Conservation (phyloP, 2,113 vertebrate genomes). For the Pelodiscus sinensis region DNA sequence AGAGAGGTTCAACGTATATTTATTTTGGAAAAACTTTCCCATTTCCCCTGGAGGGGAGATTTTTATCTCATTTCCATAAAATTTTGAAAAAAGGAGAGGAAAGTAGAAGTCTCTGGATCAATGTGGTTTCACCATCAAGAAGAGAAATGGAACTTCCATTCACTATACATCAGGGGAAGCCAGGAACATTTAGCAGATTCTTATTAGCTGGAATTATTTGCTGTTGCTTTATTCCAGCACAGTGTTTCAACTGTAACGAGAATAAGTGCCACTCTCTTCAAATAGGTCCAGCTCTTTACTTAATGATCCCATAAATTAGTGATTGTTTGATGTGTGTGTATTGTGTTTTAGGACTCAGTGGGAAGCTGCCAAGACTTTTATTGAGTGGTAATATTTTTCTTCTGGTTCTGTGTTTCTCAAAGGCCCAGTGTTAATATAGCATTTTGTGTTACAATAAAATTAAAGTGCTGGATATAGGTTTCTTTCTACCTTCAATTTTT, state of each 20-base stretch:
- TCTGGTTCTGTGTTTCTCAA: slow-evolving; percentile 75
- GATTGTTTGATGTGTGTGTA: slow-evolving; percentile 61
- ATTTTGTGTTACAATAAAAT: slow-evolving; percentile 75
- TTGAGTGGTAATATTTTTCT: slow-evolving; percentile 69
- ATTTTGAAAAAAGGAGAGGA: background rate
- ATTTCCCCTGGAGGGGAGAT: background rate
- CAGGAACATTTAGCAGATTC: background rate
- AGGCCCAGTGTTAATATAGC: slow-evolving; percentile 66
- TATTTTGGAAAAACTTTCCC: background rate
- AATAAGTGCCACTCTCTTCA: slow-evolving; percentile 56
- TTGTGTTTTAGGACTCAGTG: slow-evolving; percentile 57
- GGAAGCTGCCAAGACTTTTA: slow-evolving; percentile 72
- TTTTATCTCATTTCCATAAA: background rate
- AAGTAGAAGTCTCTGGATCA: background rate
- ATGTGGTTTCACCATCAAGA: background rate
- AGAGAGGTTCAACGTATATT: background rate
- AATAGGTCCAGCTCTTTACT: slow-evolving; percentile 69
- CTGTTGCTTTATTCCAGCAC: slow-evolving; percentile 20
- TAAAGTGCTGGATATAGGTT: slow-evolving; percentile 74
- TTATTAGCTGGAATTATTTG: slow-evolving; percentile 14
- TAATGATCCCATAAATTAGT: slow-evolving; percentile 73
- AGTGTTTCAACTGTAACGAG: slow-evolving; percentile 48
- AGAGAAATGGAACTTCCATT: background rate
- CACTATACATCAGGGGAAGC: background rate
- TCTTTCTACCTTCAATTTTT: slow-evolving; percentile 67